Conservation (phyloP, 2,113 vertebrate genomes). For the Festucalex cinctus region DNA sequence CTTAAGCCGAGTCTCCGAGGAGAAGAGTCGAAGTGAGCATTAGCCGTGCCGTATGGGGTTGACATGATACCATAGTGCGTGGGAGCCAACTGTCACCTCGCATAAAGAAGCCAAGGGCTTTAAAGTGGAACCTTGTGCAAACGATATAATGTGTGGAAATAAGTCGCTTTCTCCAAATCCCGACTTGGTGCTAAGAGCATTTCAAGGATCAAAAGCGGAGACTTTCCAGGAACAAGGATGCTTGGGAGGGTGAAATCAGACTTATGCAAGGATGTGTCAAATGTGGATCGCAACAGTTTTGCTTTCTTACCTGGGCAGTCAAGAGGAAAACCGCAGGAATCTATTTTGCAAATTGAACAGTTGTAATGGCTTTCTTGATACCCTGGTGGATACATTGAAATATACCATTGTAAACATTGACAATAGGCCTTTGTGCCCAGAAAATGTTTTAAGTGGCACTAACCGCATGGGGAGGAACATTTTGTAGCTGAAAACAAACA, state of each 20-base stretch:
- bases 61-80: conserved; percentile 63
- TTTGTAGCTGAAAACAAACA: conserved; percentile 54
- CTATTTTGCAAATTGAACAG: conserved; percentile 65
- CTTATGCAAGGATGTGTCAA: conserved; percentile 54
- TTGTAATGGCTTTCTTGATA: conserved; percentile 67
- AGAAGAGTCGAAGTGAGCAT: conserved; percentile 61
- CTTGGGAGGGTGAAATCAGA: conserved; percentile 46
- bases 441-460: conserved; percentile 29
- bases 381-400: conserved; percentile 40
- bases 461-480: conserved; percentile 73
- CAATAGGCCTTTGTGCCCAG: not conserved
- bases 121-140: conserved; percentile 63
- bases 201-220: conserved; percentile 54
- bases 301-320: conserved; percentile 70
- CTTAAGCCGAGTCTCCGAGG: conserved; percentile 64
- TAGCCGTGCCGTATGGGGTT: conserved; percentile 55
- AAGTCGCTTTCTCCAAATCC: conserved; percentile 55
- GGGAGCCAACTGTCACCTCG: conserved; percentile 70
- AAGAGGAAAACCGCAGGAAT: conserved; percentile 67
- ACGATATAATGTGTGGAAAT: conserved; percentile 65
- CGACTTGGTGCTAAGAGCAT: conserved; percentile 56
- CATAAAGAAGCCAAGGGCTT: conserved; percentile 67
- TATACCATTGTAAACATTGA: not conserved
- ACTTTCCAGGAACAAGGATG: conserved; percentile 45
- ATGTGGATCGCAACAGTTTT: conserved; percentile 44